phyloP scores from a whole-genome alignment of 2,113 vertebrate species.

The Dermatemys mawii region DNA sequence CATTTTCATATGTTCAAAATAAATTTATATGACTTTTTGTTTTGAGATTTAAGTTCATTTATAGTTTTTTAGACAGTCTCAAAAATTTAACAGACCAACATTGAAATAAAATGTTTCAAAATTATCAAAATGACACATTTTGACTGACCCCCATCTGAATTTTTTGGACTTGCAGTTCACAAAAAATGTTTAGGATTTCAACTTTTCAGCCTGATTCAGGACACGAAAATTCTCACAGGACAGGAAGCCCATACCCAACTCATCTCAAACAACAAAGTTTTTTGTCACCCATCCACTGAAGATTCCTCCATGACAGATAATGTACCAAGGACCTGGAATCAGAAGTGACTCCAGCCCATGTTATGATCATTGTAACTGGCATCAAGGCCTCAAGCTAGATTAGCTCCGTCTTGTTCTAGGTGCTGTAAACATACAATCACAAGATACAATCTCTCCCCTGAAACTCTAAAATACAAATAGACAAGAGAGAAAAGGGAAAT shows the following conservation, averaged over 20 bases:
- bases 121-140: background rate
- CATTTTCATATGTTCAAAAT: background rate
- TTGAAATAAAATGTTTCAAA: background rate
- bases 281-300: fast-evolving
- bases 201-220: background rate
- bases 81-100: background rate
- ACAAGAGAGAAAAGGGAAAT: background rate
- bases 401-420: background rate
- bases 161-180: background rate
- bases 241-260: background rate
- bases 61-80: background rate
- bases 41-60: background rate
- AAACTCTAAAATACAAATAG: background rate
- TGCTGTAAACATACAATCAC: background rate
- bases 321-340: background rate
- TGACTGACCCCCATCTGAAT: background rate
- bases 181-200: background rate
- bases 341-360: background rate
- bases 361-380: background rate
- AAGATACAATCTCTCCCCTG: background rate
- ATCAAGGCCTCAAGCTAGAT: background rate
- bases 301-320: background rate
- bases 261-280: background rate
- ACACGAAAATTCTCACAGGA: background rate
- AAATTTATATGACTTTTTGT: background rate